These are phyloP conservation scores for Kudoa iwatai DNA, from an alignment of 30 jellyfish, hydroid and myxozoan genomes.

Conservation along the genomic window DNA sequence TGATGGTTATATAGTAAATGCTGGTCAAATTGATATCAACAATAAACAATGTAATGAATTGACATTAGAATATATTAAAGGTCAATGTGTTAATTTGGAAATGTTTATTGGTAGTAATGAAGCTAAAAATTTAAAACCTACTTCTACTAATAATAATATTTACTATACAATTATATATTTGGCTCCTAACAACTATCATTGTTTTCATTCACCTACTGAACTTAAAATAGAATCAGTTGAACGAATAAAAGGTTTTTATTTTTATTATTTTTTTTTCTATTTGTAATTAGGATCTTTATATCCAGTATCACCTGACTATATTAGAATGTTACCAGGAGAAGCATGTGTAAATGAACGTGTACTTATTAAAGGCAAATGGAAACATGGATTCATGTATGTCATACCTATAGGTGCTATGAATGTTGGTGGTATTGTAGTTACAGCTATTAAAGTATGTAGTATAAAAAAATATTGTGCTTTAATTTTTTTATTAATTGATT, in stretches of 20 bases:
- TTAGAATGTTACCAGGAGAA: slow-evolving; percentile 17
- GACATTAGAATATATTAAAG: no score
- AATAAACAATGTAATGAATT: no score
- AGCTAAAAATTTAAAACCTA: no score
- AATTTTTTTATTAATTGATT: background rate
- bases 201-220: slow-evolving; percentile 73
- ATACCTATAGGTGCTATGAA: slow-evolving; percentile 66
- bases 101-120: no score
- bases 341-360: slow-evolving; percentile 47
- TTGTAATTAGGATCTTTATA: slow-evolving; percentile 17
- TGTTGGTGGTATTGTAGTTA: slow-evolving; percentile 33
- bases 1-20: no score
- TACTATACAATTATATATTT: slow-evolving; percentile 22
- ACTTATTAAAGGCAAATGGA: slow-evolving; percentile 20
- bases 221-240: slow-evolving; percentile 33
- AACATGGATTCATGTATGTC: slow-evolving; percentile 29
- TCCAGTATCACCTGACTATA: slow-evolving; percentile 29
- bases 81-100: no score
- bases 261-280: background rate
- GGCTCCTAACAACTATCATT: slow-evolving; percentile 69
- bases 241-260: slow-evolving; percentile 28
- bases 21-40: no score
- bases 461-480: background rate
- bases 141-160: slow-evolving; percentile 2
- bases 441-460: slow-evolving; percentile 15